These are phyloP conservation scores for Ceyx erithaca DNA, from an alignment of 2,797 vertebrate genomes.

Conservation along the genomic window DNA sequence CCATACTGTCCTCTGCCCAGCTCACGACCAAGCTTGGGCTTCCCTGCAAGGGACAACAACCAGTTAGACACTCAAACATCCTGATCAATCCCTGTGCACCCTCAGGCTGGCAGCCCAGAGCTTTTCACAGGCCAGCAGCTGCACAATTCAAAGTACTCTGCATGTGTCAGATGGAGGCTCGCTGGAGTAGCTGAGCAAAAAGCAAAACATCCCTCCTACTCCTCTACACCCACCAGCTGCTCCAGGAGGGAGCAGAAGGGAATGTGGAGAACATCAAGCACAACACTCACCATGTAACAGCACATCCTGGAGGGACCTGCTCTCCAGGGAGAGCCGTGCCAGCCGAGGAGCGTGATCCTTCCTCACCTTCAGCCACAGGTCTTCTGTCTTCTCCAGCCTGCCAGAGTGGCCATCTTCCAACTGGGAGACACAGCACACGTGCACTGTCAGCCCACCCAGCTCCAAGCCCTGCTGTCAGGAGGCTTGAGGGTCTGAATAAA, in stretches of 20 bases:
- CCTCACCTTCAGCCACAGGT: conserved; percentile 94
- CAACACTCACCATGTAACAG: conserved; percentile 87
- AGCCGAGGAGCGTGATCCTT: conserved; percentile 96
- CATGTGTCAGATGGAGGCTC: not conserved
- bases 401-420: conserved; percentile 95
- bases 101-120: not conserved
- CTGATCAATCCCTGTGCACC: accelerated
- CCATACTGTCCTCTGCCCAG: conserved; percentile 96
- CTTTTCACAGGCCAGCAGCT: not conserved
- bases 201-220: not conserved
- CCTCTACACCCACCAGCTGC: not conserved
- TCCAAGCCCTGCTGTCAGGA: not conserved
- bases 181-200: not conserved
- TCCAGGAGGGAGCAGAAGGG: not conserved
- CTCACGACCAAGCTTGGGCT: conserved; percentile 93
- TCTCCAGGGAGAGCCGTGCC: conserved; percentile 94
- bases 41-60: conserved; percentile 80
- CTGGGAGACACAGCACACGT: conserved; percentile 60
- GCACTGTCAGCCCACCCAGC: not conserved
- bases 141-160: not conserved
- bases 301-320: conserved; percentile 93
- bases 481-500: not conserved
- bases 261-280: not conserved
- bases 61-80: not conserved
- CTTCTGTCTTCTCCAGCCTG: conserved; percentile 94